These are phyloP conservation scores for Brachycybe producta DNA, from an alignment of 2,888 invertebrate genomes.

Conservation along the genomic window DNA sequence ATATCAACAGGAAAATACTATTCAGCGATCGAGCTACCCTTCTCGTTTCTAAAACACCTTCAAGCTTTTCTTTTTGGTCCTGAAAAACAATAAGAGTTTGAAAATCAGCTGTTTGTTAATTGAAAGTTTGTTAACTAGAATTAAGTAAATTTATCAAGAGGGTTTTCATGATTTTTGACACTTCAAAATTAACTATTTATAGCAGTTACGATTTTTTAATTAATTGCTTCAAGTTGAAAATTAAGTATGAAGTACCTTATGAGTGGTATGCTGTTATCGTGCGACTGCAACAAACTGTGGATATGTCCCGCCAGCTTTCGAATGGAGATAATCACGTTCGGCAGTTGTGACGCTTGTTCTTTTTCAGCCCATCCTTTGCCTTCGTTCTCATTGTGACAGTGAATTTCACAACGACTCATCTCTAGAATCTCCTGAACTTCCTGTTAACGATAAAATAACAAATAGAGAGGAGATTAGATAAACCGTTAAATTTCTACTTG, in stretches of 20 bases:
- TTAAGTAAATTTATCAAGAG: too few relatives aligned
- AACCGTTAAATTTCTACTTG: too few relatives aligned
- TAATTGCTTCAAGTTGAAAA: not conserved
- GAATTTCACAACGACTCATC: slow-evolving; percentile 50
- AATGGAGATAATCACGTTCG: slow-evolving; percentile 46
- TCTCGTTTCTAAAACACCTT: too few relatives aligned
- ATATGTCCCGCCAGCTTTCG: slow-evolving; percentile 50
- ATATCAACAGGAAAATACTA: too few relatives aligned
- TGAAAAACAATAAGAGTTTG: too few relatives aligned
- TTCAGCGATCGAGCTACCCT: too few relatives aligned
- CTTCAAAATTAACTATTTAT: too few relatives aligned
- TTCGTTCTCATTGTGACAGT: slow-evolving; percentile 46
- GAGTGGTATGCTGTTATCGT: slow-evolving; percentile 62
- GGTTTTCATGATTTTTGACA: too few relatives aligned
- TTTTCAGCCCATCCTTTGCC: slow-evolving; percentile 61
- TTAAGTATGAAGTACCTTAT: slow-evolving; percentile 47
- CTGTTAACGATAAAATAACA: slow-evolving; percentile 13
- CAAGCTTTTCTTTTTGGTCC: too few relatives aligned
- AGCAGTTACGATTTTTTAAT: too few relatives aligned
- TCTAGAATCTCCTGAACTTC: slow-evolving; percentile 27
- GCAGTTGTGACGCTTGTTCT: slow-evolving; percentile 47
- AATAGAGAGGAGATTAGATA: slow-evolving; percentile 2
- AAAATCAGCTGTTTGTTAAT: too few relatives aligned
- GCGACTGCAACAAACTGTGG: slow-evolving; percentile 53
- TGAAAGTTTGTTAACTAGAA: too few relatives aligned